Conservation (phyloP, 2,113 vertebrate species). For the Amia ocellicauda region DNA sequence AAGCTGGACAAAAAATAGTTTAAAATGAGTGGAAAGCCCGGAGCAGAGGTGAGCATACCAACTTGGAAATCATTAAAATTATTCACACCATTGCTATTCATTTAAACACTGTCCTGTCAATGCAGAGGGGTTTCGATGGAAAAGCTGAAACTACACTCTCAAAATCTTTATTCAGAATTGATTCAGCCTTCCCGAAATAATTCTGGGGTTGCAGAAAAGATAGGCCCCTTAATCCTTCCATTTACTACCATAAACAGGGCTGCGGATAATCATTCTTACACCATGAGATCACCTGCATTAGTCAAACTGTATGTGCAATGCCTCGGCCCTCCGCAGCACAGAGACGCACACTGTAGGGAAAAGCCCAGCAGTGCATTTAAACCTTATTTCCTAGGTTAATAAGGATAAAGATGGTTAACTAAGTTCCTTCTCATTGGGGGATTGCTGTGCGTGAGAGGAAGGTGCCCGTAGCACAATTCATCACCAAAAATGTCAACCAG, state of each 20-base stretch:
- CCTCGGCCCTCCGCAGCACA: conserved; percentile 35
- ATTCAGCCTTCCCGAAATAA: not conserved
- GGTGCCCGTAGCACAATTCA: conserved; percentile 26
- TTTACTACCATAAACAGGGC: conserved; percentile 41
- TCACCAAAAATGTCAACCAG: conserved; percentile 30
- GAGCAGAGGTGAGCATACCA: not conserved
- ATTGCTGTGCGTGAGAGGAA: conserved; percentile 10
- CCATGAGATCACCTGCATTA: conserved; percentile 45
- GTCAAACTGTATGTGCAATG: conserved; percentile 43
- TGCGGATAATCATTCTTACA: conserved; percentile 56
- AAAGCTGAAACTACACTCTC: conserved; percentile 2
- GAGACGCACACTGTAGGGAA: conserved; percentile 41
- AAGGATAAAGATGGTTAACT: conserved; percentile 53
- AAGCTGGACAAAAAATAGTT: not conserved
- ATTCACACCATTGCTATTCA: not conserved
- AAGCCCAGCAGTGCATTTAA: conserved; percentile 49
- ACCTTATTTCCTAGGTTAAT: conserved; percentile 59
- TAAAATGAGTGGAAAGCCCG: not conserved
- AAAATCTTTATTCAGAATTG: conserved; percentile 21
- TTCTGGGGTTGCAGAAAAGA: conserved; percentile 7
- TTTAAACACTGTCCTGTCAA: not conserved
- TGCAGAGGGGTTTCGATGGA: not conserved
- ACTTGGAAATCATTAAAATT: not conserved
- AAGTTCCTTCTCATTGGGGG: conserved; percentile 34
- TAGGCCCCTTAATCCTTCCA: conserved; percentile 43